Evolutionary conservation across 1,140 invertebrate species (phyloP), one percentile per base, ranked within the genome.

Genomic region (Aphaenogaster ashmeadi): DNA sequence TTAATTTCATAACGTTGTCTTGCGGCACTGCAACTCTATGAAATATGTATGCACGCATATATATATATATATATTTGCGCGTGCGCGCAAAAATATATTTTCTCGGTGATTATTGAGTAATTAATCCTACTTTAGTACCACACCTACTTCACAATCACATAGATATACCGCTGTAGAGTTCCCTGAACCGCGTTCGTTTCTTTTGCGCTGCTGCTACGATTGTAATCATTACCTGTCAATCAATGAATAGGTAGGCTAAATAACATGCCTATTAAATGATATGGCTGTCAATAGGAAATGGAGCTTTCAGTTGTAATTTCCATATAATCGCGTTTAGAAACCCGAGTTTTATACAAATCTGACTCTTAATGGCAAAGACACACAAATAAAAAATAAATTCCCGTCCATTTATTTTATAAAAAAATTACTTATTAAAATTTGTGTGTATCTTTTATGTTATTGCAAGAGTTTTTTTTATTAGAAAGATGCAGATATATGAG

Each of bases 1-100:
- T 84, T 84, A 84, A 84, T 84, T 84, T 84, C 80, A 84, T 84
- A 75, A 84, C 69, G 80, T 84, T 84, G 80, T 84, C 80, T 62
- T 21, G 80, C 41, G 33, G 41, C 69, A 47, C 50, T 50, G 54
- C 80, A 50, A 33, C 54, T 21, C 52, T 44, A 60, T 84, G 80
- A 84, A 75, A 84, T 60, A 83, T 83, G 38, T 83, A 74, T 69
- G n/a, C 13, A 44, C 18, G 44, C 62, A 13, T 54, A 69, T 27
- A 15, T 0, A 56, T 38, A n/a, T 33, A n/a, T 67, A 44, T 44
- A 21, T 41, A 60, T 21, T 27, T 1, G n/a, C 27, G 27, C 13
- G 33, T 36, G 79, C 79, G 52, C 69, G 47, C 44, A 56, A 52
- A 80, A 69, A 2, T 27, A 41, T 36, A 38, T 75, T 84, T 84